Percentiles rank a stretch among this genome's conserved stretches.
Conservation (phyloP, 2,113 vertebrate species). For the Odocoileus virginianus region DNA sequence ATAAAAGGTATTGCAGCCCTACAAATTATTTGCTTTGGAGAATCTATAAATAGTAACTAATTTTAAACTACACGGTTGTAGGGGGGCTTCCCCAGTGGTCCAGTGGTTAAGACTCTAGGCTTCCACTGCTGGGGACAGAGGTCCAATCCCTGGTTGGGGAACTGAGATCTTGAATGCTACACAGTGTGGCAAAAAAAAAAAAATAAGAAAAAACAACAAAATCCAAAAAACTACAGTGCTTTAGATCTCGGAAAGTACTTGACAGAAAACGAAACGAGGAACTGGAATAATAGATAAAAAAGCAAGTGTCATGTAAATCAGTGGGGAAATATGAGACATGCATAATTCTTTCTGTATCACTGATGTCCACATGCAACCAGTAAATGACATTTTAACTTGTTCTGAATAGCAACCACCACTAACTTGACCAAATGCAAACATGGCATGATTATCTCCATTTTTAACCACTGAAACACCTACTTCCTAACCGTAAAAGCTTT, state of each 20-base stretch:
- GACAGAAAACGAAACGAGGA: conserved; percentile 18
- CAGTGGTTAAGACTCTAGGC: neutral
- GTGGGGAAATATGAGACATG: neutral
- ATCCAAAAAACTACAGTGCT: neutral
- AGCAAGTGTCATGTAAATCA: neutral
- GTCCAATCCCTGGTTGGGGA: neutral
- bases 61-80: neutral
- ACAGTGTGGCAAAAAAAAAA: neutral
- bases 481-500: neutral
- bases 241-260: neutral
- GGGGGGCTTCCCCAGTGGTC: neutral
- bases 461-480: neutral
- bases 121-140: neutral
- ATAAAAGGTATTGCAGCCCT: neutral
- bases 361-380: neutral
- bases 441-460: neutral
- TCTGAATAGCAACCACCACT: neutral
- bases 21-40: neutral
- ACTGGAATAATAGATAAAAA: conserved; percentile 22
- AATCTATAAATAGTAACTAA: conserved; percentile 7
- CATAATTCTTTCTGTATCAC: neutral
- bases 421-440: conserved; percentile 10
- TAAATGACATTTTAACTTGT: conserved; percentile 4
- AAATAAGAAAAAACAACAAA: neutral
- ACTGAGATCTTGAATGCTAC: neutral